These are phyloP conservation scores for Gobiocypris rarus DNA, from an alignment of 2,113 vertebrate species.

Conservation along the genomic window DNA sequence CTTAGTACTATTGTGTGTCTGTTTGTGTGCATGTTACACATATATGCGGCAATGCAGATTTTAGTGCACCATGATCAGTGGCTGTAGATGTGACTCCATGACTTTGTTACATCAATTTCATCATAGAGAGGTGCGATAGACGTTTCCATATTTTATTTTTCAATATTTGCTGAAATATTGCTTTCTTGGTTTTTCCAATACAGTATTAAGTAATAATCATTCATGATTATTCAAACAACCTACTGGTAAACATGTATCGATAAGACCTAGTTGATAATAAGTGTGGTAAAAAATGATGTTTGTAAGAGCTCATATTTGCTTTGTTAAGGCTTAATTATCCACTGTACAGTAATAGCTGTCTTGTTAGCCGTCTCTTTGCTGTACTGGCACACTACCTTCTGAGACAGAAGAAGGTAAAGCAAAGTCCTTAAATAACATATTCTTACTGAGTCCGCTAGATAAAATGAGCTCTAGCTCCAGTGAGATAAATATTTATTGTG, in stretches of 20 bases:
- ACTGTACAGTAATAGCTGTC: neutral
- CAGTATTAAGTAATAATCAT: conserved; percentile 1
- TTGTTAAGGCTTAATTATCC: conserved; percentile 19
- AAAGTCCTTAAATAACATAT: conserved; percentile 34
- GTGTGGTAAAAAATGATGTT: neutral
- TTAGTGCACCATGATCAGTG: no score
- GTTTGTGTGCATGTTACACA: neutral
- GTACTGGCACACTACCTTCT: conserved; percentile 44
- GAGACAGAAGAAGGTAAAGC: no score
- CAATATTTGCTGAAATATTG: neutral
- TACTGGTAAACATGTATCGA: neutral
- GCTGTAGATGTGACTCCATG: neutral
- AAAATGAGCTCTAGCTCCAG: neutral
- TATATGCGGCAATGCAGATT: neutral
- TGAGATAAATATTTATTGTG: neutral
- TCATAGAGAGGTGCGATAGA: neutral
- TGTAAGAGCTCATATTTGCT: neutral
- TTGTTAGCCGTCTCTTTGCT: conserved; percentile 33
- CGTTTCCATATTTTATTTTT: no score
- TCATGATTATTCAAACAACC: neutral
- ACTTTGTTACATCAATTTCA: neutral
- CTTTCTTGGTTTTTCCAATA: neutral
- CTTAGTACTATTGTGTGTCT: neutral
- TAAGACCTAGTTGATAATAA: neutral
- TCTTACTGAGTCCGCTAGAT: conserved; percentile 12